phyloP scores from a whole-genome alignment of 2,888 invertebrate species.

The Leptinotarsa juncta region DNA sequence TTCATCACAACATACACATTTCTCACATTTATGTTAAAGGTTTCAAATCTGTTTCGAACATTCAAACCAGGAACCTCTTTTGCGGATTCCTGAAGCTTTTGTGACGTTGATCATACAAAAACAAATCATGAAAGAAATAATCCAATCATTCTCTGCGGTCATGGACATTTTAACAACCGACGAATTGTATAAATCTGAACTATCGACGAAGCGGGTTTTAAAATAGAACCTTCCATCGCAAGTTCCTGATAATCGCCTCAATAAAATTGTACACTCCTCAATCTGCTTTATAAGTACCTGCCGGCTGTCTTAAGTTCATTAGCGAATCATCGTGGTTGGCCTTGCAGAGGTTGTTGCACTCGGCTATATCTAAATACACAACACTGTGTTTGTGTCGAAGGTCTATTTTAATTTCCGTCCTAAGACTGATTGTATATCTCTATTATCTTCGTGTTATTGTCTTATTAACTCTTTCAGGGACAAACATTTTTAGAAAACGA shows the following conservation, averaged over 20 bases:
- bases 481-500: no score
- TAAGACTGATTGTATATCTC: neutral
- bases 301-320: constrained; percentile 48
- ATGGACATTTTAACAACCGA: neutral
- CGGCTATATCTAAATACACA: constrained; percentile 21
- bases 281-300: neutral
- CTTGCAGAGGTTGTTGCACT: constrained; percentile 51
- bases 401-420: constrained; percentile 6
- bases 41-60: no score
- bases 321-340: constrained; percentile 47
- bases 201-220: no score
- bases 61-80: no score
- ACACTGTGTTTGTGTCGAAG: neutral
- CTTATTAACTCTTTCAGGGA: no score
- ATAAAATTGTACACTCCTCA: neutral
- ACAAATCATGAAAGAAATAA: neutral
- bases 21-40: no score
- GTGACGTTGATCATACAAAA: no score
- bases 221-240: neutral
- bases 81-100: no score
- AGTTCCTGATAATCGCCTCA: neutral
- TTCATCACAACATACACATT: no score
- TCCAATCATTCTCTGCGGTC: neutral
- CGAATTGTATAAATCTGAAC: neutral
- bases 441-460: no score